Evolutionary conservation across 2,888 invertebrate genomes (phyloP).

Genomic region (Cordilura impudica): DNA sequence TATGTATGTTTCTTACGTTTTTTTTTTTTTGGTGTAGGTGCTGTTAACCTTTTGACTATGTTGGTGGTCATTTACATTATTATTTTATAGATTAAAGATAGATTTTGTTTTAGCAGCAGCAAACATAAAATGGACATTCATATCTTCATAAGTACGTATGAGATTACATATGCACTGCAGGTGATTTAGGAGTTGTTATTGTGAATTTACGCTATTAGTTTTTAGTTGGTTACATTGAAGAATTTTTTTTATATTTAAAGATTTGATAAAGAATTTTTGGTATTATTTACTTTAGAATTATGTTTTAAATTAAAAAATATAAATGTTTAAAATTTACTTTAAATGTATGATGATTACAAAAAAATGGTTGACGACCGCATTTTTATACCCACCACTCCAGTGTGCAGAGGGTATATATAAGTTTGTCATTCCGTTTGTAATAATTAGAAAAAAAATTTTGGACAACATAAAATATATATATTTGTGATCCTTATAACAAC

Average conservation of each 20-base stretch:
- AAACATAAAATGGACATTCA: slow-evolving; percentile 23
- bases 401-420: too few relatives aligned
- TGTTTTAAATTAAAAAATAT: too few relatives aligned
- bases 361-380: too few relatives aligned
- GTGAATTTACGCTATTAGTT: slow-evolving; percentile 50
- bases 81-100: slow-evolving; percentile 32
- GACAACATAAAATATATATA: too few relatives aligned
- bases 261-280: too few relatives aligned
- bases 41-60: slow-evolving; percentile 55
- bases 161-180: slow-evolving; percentile 46
- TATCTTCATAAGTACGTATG: slow-evolving; percentile 7
- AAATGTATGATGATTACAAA: too few relatives aligned
- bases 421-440: too few relatives aligned
- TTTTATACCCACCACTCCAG: too few relatives aligned
- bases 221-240: slow-evolving; percentile 42
- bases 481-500: too few relatives aligned
- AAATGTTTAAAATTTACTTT: too few relatives aligned
- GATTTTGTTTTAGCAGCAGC: slow-evolving; percentile 26
- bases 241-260: not conserved
- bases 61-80: slow-evolving; percentile 56
- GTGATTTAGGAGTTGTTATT: slow-evolving; percentile 48
- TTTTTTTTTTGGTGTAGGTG: slow-evolving; percentile 55
- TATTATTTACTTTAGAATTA: too few relatives aligned
- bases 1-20: not conserved
- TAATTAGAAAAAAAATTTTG: too few relatives aligned